Percentiles rank a stretch among this genome's conserved stretches.
Evolutionary conservation across 2,797 vertebrate genomes (phyloP).

Genomic region (Hydrolagus colliei): DNA sequence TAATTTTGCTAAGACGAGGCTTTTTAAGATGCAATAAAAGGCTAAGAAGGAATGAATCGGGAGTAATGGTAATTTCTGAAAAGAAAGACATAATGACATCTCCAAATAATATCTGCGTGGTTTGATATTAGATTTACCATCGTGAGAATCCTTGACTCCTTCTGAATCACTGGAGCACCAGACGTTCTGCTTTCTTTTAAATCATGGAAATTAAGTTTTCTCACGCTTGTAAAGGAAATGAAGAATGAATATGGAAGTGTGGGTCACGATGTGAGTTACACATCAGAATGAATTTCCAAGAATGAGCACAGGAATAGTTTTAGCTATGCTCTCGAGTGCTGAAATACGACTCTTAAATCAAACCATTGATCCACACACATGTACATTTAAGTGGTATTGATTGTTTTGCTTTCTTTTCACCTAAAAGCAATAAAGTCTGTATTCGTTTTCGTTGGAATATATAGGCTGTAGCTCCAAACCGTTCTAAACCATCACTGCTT

Average conservation of each 20-base stretch:
- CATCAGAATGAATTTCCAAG: neutral
- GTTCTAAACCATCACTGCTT: too few relatives aligned
- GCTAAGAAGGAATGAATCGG: neutral
- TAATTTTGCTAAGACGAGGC: neutral
- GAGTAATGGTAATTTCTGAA: neutral
- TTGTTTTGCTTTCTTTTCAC: too few relatives aligned
- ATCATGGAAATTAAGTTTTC: neutral
- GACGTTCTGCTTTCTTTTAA: neutral
- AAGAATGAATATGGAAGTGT: neutral
- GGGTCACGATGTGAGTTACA: neutral
- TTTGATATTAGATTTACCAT: neutral
- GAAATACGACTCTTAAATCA: neutral
- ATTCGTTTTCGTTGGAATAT: too few relatives aligned
- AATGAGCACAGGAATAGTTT: neutral
- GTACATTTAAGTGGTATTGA: neutral
- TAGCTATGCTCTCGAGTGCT: too few relatives aligned
- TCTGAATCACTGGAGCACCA: conserved; percentile 1
- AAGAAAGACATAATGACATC: neutral
- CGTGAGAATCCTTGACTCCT: neutral
- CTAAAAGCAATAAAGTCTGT: too few relatives aligned
- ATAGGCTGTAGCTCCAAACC: too few relatives aligned
- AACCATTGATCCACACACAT: neutral
- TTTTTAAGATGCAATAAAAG: neutral
- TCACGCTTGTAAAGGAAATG: neutral
- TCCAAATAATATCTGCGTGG: neutral